Base-by-base conservation (phyloP, 2,888 invertebrate species). In the Dicyrtoma fusca region DNA sequence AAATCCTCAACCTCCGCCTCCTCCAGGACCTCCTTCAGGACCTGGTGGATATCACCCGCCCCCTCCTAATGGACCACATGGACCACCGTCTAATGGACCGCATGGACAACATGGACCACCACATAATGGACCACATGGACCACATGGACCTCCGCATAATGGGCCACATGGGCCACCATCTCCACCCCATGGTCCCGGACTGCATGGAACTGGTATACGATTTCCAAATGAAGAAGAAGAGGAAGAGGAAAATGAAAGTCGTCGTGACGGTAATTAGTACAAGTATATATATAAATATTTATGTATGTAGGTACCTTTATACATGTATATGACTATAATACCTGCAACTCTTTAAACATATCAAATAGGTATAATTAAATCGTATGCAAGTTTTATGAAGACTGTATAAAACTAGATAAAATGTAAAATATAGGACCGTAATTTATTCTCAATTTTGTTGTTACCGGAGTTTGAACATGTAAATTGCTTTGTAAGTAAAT, bases 191-290 rank as follows among this genome's bases (percentile, higher is more conserved):
- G 23, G 13, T 49, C 21, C 47, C 5, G 13, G 45, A 10, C 63
- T 49, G 49, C 47, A 55, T 42, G n/a, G 51, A 23, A 59, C 49
- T 25, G 55, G 66, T 17, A 19, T 68, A 17, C 34, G 66, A 68
- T 57, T 42, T 14, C 66, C 63, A 21, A 64, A 63, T 42, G 69
- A 69, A 51, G 73, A 73, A 0, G 64, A 69, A 13, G 73, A 73
- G 1, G 73, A 73, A 44, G 70, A 70, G 17, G 70, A 70, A 13
- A 51, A 68, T 49, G 59, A 65, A 10, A 64, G 64, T 53, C 19
- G 23, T 34, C 34, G 34, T 34, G 34, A 34, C 21, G 47, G 47
- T 47, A 19, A 47, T 21, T 47, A 44, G 44, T 45, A 59, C 14
- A 59, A 23, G 1, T 25, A 59, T n/a, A n/a, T n/a, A 45, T 11